phyloP scores from a whole-genome alignment of 2,113 vertebrate genomes.

The Donacobius atricapilla region DNA sequence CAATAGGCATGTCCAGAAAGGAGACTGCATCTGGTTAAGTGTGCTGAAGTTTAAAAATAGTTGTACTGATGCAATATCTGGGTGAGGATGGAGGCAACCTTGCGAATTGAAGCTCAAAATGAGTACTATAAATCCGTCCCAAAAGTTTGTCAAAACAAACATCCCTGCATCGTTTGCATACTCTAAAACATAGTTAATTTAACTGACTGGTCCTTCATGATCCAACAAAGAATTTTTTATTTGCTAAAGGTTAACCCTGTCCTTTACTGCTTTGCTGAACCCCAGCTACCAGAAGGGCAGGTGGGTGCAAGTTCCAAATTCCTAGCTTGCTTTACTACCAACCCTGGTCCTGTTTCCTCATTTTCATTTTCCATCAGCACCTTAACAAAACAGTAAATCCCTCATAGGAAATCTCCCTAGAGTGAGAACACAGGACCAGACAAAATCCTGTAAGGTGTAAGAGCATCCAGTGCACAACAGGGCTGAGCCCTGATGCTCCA shows the following conservation, averaged over 20 bases:
- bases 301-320: not conserved
- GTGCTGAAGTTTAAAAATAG: constrained; percentile 23
- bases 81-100: constrained; percentile 10
- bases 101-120: not conserved
- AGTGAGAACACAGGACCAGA: not conserved
- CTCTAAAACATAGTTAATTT: not conserved
- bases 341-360: not conserved
- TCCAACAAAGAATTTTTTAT: not conserved
- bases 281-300: not conserved
- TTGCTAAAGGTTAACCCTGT: not conserved
- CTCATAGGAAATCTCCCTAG: not conserved
- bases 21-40: constrained; percentile 19
- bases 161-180: not conserved
- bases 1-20: constrained; percentile 21
- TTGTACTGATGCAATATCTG: constrained; percentile 30
- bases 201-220: not conserved
- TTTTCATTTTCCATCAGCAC: not conserved
- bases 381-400: not conserved
- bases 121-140: not conserved
- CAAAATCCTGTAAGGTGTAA: not conserved
- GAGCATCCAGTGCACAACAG: not conserved
- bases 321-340: not conserved
- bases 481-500: not conserved
- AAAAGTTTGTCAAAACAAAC: constrained; percentile 12
- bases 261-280: not conserved